Conservation (phyloP, 64 coral and sea anemone species). For the Pocillopora damicornis region DNA sequence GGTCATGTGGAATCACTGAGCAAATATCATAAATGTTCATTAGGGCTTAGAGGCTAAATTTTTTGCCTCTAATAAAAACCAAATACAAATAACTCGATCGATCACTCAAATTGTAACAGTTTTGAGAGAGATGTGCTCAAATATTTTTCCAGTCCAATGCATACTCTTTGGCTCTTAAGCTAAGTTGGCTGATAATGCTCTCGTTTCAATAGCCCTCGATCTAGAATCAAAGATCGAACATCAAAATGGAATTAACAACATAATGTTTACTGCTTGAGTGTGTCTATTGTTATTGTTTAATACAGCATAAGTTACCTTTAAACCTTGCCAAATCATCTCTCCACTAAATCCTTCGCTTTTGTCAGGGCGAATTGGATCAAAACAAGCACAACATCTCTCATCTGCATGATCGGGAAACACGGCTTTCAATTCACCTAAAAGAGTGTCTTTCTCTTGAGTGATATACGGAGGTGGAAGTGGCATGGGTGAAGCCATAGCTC, state of each 20-base stretch:
- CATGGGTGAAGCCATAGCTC: conserved; percentile 26
- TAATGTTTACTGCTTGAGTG: background rate
- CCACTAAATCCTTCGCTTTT: conserved; percentile 71
- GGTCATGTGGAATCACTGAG: too few species aligned
- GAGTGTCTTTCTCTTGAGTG: conserved; percentile 63
- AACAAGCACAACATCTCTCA: conserved; percentile 83
- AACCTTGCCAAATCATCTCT: conserved; percentile 73
- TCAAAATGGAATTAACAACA: background rate
- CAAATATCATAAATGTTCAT: too few species aligned
- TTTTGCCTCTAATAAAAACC: too few species aligned
- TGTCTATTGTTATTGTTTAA: background rate
- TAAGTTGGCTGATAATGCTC: too few species aligned
- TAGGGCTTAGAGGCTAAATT: too few species aligned
- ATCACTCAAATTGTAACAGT: too few species aligned
- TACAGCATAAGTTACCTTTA: conserved; percentile 42
- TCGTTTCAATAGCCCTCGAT: too few species aligned
- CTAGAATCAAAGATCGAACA: too few species aligned
- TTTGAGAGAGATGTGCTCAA: too few species aligned
- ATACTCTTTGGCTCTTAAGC: too few species aligned
- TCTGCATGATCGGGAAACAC: conserved; percentile 34
- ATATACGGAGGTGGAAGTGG: conserved; percentile 64
- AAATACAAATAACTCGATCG: too few species aligned
- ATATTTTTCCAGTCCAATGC: too few species aligned
- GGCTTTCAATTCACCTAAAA: conserved; percentile 45
- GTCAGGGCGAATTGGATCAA: conserved; percentile 77